Evolutionary conservation across 1,140 invertebrate species (phyloP), one percentile per base, ranked within the genome.

Genomic region (Anastrepha ludens): DNA sequence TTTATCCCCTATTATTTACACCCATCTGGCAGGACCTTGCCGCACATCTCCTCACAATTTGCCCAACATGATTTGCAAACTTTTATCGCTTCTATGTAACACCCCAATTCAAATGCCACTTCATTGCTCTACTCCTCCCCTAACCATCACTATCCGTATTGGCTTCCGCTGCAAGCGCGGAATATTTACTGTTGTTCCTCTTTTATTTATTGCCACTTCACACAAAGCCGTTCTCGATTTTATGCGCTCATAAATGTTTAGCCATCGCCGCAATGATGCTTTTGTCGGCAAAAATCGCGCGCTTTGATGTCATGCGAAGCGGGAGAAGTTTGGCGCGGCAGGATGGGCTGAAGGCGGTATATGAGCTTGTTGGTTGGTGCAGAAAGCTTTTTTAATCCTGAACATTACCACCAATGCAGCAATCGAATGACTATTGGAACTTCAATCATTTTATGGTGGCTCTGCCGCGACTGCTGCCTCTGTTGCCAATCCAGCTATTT

Each of bases 121-220:
- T 81, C 74, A 81, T n/a, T 41, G 74, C 74, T 6, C n/a, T 47
- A 20, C 44, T 20, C 74, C 11, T 17, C 7, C 47, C 55, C 5
- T 29, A 7, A 81, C 13, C 74, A 50, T 8, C 74, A 55, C 74
- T 50, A 44, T n/a, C 60, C 1, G 13, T 58, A 5, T 29, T 29
- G n/a, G 5, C 47, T 81, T 55, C 74, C 74, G 74, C 3, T 81
- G 20, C 50, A 8, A 50, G 7, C 17, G 15, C 47, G 47, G 4
- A 39, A 81, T 47, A 50, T 47, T 78, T 17, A 78, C 47, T 47
- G 44, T 78, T 78, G 70, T 78, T 78, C 15, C 70, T 78, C 70
- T 78, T 78, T 78, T 78, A 78, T 78, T 78, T 78, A 78, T 78
- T 78, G 70, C 70, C 70, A 78, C 70, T 78, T 78, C 70, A 78